phyloP scores from a whole-genome alignment of 2,888 invertebrate genomes.

The Apantesis nais region DNA sequence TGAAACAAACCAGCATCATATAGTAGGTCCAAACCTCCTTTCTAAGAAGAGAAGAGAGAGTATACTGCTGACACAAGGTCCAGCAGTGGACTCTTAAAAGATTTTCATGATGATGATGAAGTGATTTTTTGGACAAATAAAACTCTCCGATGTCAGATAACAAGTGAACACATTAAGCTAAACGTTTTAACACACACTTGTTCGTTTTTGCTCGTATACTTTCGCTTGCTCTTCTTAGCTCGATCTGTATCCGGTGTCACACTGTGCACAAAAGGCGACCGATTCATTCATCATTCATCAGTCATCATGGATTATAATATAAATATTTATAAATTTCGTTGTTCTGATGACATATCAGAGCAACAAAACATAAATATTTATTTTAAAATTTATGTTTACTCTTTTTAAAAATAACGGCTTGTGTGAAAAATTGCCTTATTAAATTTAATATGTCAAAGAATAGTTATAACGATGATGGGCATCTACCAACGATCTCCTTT shows the following conservation, averaged over 20 bases:
- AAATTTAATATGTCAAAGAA: background rate
- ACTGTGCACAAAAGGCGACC: background rate
- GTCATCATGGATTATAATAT: background rate
- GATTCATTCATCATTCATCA: background rate
- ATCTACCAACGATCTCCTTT: background rate
- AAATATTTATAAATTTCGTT: constrained; percentile 33
- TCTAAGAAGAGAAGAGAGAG: too few species aligned
- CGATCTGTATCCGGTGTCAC: background rate
- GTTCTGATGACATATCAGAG: constrained; percentile 18
- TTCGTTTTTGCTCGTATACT: background rate
- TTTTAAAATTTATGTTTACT: background rate
- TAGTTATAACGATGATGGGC: background rate
- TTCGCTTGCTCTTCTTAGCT: background rate
- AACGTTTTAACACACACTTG: background rate
- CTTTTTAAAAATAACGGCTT: background rate
- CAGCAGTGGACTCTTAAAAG: too few species aligned
- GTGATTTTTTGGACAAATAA: too few species aligned
- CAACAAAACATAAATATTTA: constrained; percentile 6
- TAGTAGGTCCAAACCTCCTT: too few species aligned
- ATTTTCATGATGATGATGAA: too few species aligned
- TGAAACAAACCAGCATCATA: too few species aligned
- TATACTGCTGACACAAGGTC: too few species aligned
- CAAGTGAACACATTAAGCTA: background rate
- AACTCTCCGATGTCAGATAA: background rate
- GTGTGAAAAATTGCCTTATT: background rate